A percentile compares a stretch with the other conserved stretches of the same genome.
phyloP scores from a whole-genome alignment of 1,140 invertebrate species.

The Atta cephalotes region DNA sequence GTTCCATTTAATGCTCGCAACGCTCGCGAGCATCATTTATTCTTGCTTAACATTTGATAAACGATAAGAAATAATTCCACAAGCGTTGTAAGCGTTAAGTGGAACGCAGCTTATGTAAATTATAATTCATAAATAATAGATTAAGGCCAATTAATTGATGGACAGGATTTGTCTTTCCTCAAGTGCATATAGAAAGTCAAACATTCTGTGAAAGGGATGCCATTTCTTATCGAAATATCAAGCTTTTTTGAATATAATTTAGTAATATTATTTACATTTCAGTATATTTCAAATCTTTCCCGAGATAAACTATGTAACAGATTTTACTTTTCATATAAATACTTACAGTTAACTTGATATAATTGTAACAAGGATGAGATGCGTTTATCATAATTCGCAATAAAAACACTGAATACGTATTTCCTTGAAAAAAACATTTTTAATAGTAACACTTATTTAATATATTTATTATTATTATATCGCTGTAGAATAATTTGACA shows the following conservation, averaged over 20 bases:
- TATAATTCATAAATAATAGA: background rate
- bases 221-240: background rate
- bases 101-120: background rate
- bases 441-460: constrained; percentile 4
- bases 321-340: constrained; percentile 10
- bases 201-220: background rate
- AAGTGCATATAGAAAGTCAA: background rate
- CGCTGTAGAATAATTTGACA: background rate
- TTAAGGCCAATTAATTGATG: background rate
- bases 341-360: constrained; percentile 42
- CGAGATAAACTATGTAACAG: background rate
- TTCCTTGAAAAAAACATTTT: constrained; percentile 34
- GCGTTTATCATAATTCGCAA: constrained; percentile 1
- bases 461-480: constrained; percentile 23
- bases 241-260: background rate
- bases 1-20: no score
- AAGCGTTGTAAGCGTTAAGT: no score
- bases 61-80: no score
- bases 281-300: background rate
- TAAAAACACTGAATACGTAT: background rate
- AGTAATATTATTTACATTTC: background rate
- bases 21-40: no score
- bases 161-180: background rate
- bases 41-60: no score
- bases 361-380: background rate